phyloP scores from a whole-genome alignment of 2,888 invertebrate species.

The Drosophila quinaria region DNA sequence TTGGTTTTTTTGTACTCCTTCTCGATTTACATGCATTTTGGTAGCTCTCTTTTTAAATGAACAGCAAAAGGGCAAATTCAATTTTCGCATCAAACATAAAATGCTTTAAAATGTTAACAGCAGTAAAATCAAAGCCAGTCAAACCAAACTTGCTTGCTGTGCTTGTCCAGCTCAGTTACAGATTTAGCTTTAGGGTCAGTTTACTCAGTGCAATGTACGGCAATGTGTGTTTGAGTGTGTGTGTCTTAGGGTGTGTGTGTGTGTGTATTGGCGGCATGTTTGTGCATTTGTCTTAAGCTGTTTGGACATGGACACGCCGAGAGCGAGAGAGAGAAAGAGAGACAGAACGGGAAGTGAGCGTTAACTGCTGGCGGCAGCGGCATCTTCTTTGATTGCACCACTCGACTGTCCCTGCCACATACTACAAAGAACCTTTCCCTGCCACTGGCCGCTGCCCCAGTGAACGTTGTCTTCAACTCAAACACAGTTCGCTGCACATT shows the following conservation, averaged over 20 bases:
- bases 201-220: constrained; percentile 20
- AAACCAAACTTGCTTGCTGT: constrained; percentile 12
- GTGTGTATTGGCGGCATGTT: constrained; percentile 25
- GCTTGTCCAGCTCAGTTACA: constrained; percentile 42
- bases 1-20: neutral
- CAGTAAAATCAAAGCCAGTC: constrained; percentile 56
- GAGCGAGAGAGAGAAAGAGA: constrained; percentile 26
- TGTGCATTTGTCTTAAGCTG: constrained; percentile 67
- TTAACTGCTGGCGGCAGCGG: constrained; percentile 54
- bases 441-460: constrained; percentile 16
- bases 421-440: neutral
- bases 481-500: constrained; percentile 81
- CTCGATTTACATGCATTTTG: constrained; percentile 45
- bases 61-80: constrained; percentile 69
- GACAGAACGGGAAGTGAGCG: constrained; percentile 19
- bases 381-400: constrained; percentile 70
- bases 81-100: constrained; percentile 62
- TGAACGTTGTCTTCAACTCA: constrained; percentile 69
- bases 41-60: constrained; percentile 26
- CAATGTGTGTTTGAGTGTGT: neutral
- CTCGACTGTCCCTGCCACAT: constrained; percentile 29
- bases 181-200: constrained; percentile 73
- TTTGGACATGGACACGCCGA: constrained; percentile 53
- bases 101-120: constrained; percentile 63
- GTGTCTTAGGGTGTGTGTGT: constrained; percentile 18